Conservation (phyloP, 1,140 invertebrate genomes). For the Steinernema khuongi region DNA sequence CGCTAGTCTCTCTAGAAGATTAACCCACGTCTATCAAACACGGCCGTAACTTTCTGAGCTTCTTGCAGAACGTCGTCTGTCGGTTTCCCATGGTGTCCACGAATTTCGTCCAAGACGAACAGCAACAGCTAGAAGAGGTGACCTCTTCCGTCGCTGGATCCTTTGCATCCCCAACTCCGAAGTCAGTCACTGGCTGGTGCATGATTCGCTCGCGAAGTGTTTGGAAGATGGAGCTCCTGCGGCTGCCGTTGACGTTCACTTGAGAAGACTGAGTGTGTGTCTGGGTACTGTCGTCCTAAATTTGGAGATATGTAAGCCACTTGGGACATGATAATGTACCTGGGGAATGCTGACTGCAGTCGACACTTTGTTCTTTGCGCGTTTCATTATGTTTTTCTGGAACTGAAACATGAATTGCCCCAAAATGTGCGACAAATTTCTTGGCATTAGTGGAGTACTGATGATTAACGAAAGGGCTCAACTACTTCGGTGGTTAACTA, state of each 20-base stretch:
- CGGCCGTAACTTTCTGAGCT: not conserved
- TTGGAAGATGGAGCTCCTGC: not conserved
- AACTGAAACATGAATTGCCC: not conserved
- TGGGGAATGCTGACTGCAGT: not conserved
- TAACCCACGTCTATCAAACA: not conserved
- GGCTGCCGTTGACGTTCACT: not conserved
- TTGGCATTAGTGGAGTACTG: not conserved
- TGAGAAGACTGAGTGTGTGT: no score
- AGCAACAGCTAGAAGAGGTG: not conserved
- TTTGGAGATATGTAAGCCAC: not conserved
- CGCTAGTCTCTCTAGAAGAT: no score
- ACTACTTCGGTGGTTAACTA: no score
- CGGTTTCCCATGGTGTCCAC: constrained; percentile 6
- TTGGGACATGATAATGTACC: not conserved
- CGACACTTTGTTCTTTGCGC: not conserved
- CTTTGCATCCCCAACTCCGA: not conserved
- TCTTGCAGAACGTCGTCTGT: not conserved
- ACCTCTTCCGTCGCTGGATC: not conserved
- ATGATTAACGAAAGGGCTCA: no score
- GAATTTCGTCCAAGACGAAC: not conserved
- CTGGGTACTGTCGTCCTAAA: not conserved
- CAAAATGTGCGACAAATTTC: not conserved
- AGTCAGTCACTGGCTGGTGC: not conserved
- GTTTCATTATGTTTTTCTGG: not conserved
- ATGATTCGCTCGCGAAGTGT: not conserved